phyloP scores from a whole-genome alignment of 2,888 invertebrate genomes.

The Eudasyphora cyanicolor region DNA sequence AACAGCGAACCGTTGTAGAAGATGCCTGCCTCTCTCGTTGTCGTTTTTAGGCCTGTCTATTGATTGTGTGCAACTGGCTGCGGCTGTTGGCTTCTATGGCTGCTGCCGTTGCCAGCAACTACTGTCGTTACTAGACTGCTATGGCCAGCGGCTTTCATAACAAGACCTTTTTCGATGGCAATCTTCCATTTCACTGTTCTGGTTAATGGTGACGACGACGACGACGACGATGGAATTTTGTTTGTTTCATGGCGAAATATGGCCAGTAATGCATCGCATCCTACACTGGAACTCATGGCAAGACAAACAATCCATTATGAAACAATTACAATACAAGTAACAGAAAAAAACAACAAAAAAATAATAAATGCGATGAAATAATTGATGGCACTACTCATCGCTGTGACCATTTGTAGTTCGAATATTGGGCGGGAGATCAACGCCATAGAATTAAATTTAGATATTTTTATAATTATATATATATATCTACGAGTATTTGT shows the following conservation, averaged over 20 bases:
- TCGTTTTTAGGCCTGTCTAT: conserved; percentile 14
- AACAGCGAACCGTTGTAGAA: no score
- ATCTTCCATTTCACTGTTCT: neutral
- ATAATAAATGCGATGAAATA: conserved; percentile 28
- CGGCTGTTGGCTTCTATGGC: neutral
- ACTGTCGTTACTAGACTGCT: no score
- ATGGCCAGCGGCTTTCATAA: conserved; percentile 30
- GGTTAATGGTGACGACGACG: no score
- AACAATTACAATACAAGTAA: neutral
- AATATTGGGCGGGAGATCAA: neutral
- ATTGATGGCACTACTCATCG: neutral
- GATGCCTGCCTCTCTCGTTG: neutral
- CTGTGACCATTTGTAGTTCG: neutral
- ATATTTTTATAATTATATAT: no score
- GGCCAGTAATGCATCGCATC: conserved; percentile 16
- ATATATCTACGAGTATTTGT: neutral
- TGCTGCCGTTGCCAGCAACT: no score
- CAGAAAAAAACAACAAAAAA: neutral
- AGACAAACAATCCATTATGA: neutral
- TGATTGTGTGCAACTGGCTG: neutral
- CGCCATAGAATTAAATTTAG: neutral
- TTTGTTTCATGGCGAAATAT: conserved; percentile 7
- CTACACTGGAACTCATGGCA: neutral
- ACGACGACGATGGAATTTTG: no score
- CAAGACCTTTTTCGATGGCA: conserved; percentile 3